These are phyloP conservation scores for Drosophila paranaensis DNA, from an alignment of 2,888 invertebrate species.

Conservation along the genomic window DNA sequence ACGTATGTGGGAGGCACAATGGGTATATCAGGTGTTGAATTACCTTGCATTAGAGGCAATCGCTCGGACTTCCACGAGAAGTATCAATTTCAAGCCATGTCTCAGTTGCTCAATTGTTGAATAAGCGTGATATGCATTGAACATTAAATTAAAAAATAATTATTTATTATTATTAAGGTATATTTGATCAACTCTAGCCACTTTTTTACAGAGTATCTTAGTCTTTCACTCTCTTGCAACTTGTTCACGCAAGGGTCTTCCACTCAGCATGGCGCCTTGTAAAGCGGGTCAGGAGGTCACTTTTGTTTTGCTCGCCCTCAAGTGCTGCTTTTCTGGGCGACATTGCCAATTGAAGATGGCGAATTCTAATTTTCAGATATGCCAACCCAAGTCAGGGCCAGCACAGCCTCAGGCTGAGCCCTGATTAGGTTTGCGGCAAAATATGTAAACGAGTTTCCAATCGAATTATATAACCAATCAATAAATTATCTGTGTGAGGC, in stretches of 20 bases:
- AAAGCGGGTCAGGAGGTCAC: conserved; percentile 49
- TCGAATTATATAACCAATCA: conserved; percentile 1
- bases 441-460: conserved; percentile 7
- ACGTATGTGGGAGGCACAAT: not conserved
- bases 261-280: conserved; percentile 9
- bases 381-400: conserved; percentile 13
- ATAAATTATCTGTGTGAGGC: not conserved
- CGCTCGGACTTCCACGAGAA: not conserved
- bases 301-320: conserved; percentile 25
- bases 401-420: conserved; percentile 20
- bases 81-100: not conserved
- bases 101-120: not conserved
- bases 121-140: not conserved
- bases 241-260: conserved; percentile 2
- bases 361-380: conserved; percentile 33
- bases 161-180: too few species aligned
- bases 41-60: not conserved
- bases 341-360: conserved; percentile 38
- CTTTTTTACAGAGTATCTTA: not conserved
- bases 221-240: not conserved
- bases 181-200: not conserved
- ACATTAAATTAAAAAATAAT: not conserved
- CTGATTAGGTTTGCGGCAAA: conserved; percentile 11
- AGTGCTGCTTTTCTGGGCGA: conserved; percentile 17
- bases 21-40: not conserved